Evolutionary conservation across 2,888 invertebrate genomes (phyloP).

Genomic region (Rotaria sp.): DNA sequence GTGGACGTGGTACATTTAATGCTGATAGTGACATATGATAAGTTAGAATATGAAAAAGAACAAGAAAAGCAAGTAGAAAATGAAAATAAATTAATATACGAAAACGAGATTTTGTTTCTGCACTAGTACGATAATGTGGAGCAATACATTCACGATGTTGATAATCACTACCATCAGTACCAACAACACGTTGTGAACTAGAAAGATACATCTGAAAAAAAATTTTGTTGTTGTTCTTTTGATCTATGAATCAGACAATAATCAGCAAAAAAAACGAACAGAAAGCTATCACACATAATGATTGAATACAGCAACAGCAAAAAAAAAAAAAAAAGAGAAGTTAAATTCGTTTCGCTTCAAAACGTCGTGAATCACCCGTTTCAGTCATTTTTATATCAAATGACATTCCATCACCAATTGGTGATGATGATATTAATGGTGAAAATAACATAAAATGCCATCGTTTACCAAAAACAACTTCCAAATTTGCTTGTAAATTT

Average conservation of each 20-base stretch:
- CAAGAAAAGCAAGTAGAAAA: slow-evolving; percentile 29
- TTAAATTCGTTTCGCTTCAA: not conserved
- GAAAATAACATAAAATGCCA: not conserved
- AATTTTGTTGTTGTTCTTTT: not conserved
- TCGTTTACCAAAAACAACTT: not conserved
- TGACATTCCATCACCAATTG: slow-evolving; percentile 24
- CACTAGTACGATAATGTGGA: slow-evolving; percentile 36
- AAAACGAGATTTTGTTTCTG: slow-evolving; percentile 33
- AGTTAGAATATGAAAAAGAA: slow-evolving; percentile 30
- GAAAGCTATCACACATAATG: not conserved
- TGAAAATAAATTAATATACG: slow-evolving; percentile 34
- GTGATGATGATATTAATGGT: not conserved
- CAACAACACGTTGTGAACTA: not conserved
- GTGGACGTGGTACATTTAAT: slow-evolving; percentile 68
- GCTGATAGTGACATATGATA: not conserved
- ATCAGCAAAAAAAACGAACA: no score
- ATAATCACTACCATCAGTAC: slow-evolving; percentile 38
- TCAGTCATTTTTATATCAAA: not conserved
- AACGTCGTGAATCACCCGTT: not conserved
- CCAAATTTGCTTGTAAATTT: not conserved
- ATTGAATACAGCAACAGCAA: not conserved
- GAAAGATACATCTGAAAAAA: not conserved
- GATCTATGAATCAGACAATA: no score
- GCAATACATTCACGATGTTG: slow-evolving; percentile 37
- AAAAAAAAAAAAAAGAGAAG: not conserved